Evolutionary conservation across 1,140 invertebrate genomes (phyloP), one percentile per base, ranked within the genome.

Genomic region (Drosophila tristis): DNA sequence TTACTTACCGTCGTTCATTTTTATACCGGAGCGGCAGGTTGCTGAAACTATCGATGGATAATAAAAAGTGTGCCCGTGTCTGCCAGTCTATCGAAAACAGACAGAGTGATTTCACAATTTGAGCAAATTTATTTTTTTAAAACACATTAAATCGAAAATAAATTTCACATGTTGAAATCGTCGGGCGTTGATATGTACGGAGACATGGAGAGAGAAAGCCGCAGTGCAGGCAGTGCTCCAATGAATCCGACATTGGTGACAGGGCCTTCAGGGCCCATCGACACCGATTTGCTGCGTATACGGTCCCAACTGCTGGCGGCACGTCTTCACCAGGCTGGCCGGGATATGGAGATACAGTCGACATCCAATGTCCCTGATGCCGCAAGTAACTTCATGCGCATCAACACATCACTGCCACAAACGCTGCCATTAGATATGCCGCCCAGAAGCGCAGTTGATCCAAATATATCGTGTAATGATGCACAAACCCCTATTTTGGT

Each of bases 1-100:
- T 39, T 45, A 42, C 23, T 80, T 66, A 89, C 84, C 84, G 74
- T 89, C 84, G 51, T 90, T 90, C 84, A 89, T 89, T 55, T 31
- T 42, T 11, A 13, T 3, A 39, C 9, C 53, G 45, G 54, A 35
- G 16, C 42, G 47, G 50, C 29, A 54, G 47, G 50, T 20, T 60
- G 35, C 42, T 44, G n/a, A 3, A 61, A 35, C 13, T 35, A 11
- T 35, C 7, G 26, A 20, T n/a, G 15, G 11, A 13, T 13, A 39
- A 13, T 39, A 39, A 39, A 13, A 7, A 63, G 60, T 63, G 26
- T 55, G 51, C 25, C 26, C 60, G 35, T 26, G 9, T 13, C 13
- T 13, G 13, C 13, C 35, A 39, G 35, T 4, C 11, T 39, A 39
- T 39, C 35, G 35, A 13, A 39, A 39, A 39, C 13, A 11, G 35